phyloP scores from a whole-genome alignment of 2,113 vertebrate species.

The Desmodus rotundus region DNA sequence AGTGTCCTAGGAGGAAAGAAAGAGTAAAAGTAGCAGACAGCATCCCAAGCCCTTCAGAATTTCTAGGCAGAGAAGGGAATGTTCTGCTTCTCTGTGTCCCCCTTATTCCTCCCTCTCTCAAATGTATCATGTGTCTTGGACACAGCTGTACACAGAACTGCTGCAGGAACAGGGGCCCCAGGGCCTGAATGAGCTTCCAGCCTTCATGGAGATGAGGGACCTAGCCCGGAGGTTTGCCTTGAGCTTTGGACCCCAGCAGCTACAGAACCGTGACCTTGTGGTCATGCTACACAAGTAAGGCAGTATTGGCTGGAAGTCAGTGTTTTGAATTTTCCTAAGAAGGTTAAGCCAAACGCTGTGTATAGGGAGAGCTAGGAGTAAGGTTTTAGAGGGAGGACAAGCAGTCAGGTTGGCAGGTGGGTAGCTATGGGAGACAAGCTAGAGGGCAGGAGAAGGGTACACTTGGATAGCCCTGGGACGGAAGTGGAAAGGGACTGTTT shows the following conservation, averaged over 20 bases:
- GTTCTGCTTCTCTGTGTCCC: neutral
- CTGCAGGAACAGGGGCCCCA: constrained; percentile 72
- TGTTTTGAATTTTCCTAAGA: neutral
- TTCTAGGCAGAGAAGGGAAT: neutral
- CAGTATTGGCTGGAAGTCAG: neutral
- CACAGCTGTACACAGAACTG: constrained; percentile 80
- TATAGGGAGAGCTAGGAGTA: neutral
- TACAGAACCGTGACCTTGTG: constrained; percentile 83
- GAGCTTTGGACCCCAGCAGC: constrained; percentile 87
- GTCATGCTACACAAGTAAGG: constrained; percentile 85
- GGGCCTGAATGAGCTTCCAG: constrained; percentile 40
- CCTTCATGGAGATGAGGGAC: constrained; percentile 85
- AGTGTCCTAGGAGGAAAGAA: neutral
- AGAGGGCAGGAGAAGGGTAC: neutral
- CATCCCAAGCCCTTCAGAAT: neutral
- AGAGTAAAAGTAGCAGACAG: neutral
- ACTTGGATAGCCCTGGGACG: neutral
- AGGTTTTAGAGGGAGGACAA: neutral
- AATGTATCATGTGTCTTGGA: neutral
- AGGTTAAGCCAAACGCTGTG: neutral
- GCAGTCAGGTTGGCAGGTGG: neutral
- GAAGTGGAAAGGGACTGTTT: neutral
- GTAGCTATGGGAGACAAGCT: neutral
- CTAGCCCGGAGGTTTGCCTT: constrained; percentile 88
- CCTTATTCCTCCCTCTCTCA: neutral